These are phyloP conservation scores for Idaea aversata DNA, from an alignment of 2,888 invertebrate species.

Conservation along the genomic window DNA sequence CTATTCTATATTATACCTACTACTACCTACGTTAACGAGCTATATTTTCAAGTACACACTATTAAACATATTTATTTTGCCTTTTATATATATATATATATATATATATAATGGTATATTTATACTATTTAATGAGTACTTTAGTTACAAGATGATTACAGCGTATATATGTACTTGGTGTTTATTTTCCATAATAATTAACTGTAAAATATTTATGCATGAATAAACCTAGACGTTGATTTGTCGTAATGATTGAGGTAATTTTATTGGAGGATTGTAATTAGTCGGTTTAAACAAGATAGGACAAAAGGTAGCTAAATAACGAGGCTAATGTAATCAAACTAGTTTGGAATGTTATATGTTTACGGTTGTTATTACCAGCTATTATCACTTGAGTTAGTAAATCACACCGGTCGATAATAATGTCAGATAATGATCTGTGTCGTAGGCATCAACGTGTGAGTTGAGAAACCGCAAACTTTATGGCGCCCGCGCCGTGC, in stretches of 20 bases:
- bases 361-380: constrained; percentile 50
- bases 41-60: constrained; percentile 43
- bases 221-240: background rate
- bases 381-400: constrained; percentile 69
- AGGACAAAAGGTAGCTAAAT: constrained; percentile 49
- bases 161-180: constrained; percentile 32
- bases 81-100: too few species aligned
- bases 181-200: constrained; percentile 31
- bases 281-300: constrained; percentile 37
- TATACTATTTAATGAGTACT: constrained; percentile 27
- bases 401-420: constrained; percentile 65
- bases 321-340: constrained; percentile 39
- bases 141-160: constrained; percentile 31
- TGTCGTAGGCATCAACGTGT: constrained; percentile 56
- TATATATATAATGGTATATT: background rate
- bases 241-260: constrained; percentile 20
- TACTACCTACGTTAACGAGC: constrained; percentile 40
- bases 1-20: constrained; percentile 43
- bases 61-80: constrained; percentile 15
- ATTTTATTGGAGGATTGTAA: constrained; percentile 24
- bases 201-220: constrained; percentile 26
- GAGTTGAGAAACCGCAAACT: constrained; percentile 62
- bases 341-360: constrained; percentile 36
- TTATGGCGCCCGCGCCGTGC: constrained; percentile 33
- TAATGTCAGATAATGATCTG: constrained; percentile 66